A percentile compares a stretch with the other conserved stretches of the same genome.
Evolutionary conservation across 2,888 invertebrate genomes (phyloP).

Genomic region (Leptinotarsa rubiginosa): DNA sequence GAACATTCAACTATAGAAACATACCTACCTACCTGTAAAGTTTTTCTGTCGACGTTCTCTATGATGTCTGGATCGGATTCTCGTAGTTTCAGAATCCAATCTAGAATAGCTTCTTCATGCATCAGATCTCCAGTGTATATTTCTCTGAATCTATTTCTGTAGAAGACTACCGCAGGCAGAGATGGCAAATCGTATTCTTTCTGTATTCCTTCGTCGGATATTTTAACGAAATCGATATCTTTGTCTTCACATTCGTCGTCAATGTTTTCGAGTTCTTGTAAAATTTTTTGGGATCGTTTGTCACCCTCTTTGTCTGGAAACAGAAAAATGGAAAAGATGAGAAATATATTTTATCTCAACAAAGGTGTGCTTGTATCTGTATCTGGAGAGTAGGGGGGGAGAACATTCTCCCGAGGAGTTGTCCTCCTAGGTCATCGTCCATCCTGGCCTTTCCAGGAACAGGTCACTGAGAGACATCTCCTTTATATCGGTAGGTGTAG

Average conservation of each 20-base stretch:
- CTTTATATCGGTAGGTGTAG: too few species aligned
- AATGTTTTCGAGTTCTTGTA: constrained; percentile 90
- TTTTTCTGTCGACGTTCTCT: constrained; percentile 91
- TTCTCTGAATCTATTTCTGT: constrained; percentile 88
- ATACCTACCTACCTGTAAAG: constrained; percentile 72
- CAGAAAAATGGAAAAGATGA: neutral
- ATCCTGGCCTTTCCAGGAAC: too few species aligned
- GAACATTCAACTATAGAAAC: constrained; percentile 19
- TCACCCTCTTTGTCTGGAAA: constrained; percentile 86
- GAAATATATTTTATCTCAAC: too few species aligned
- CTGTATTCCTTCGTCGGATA: constrained; percentile 87
- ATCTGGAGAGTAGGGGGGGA: too few species aligned
- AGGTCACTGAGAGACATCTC: too few species aligned
- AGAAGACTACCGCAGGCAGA: constrained; percentile 87
- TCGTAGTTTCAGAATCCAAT: constrained; percentile 89
- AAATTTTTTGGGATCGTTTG: constrained; percentile 88
- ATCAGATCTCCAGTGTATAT: constrained; percentile 90
- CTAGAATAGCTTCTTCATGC: constrained; percentile 90
- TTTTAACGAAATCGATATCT: constrained; percentile 91
- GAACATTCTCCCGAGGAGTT: too few species aligned
- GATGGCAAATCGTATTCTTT: constrained; percentile 87
- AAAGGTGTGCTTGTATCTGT: too few species aligned
- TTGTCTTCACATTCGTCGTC: constrained; percentile 94
- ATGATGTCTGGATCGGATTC: constrained; percentile 89
- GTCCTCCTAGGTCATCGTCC: too few species aligned